Evolutionary conservation across 2,888 invertebrate species (phyloP), one percentile per base, ranked within the genome.

Genomic region (Carterocephalus palaemon): DNA sequence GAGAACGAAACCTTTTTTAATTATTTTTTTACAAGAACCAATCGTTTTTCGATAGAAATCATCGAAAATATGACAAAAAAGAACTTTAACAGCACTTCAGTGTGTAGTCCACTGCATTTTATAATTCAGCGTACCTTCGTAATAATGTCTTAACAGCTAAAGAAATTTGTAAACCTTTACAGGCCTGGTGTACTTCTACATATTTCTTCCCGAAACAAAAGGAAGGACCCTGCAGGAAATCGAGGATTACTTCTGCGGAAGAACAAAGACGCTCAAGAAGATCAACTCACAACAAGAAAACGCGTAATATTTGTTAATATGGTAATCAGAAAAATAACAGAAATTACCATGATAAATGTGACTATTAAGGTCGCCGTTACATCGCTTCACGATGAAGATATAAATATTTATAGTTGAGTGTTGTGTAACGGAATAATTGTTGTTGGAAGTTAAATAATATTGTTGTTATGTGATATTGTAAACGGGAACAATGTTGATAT

Each of bases 161-260:
- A n/a, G n/a, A n/a, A n/a, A n/a, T n/a, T n/a, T n/a, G n/a, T n/a
- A n/a, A n/a, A n/a, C n/a, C n/a, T n/a, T n/a, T n/a, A n/a, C 75
- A 84, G 90, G 89, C 12, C 84, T 89, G 0, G 62, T 89, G 36
- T 92, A 90, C 75, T 91, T 92, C 75, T 92, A 91, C 59, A 68
- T 89, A 48, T 91, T 79, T 60, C 72, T 92, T 4, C 91, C 92
- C 2, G 92, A 92, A 62, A 92, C 92, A 0, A 91, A 92, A 70
- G 91, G 90, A n/a, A 89, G 82, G 55, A 81, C 90, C 1, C 72
- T 92, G 1, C 92, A 92, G 64, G 92, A 92, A 65, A 92, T 92
- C 45, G 92, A 92, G 70, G 92, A 92, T 55, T 91, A 91, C 64
- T 92, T 91, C 71, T 89, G 90, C 34, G 91, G 91, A 0, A 86